Percentiles rank a stretch among this genome's conserved stretches.
Conservation (phyloP, 1,140 invertebrate genomes). For the Caenorhabditis inopinata region DNA sequence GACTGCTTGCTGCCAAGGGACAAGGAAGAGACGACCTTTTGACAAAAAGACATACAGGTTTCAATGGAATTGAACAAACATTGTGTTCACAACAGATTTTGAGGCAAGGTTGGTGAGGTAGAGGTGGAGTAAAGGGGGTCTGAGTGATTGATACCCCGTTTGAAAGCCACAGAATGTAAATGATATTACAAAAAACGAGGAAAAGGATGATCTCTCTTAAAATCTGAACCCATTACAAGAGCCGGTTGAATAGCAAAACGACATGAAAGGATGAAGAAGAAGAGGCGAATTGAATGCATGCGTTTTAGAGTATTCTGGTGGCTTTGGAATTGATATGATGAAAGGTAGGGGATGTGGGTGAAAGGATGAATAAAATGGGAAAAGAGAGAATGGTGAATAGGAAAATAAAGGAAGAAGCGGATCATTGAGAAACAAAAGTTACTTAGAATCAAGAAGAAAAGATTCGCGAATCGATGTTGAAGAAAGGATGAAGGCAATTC, state of each 20-base stretch:
- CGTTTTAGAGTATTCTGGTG: too few species aligned
- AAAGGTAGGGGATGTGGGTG: not conserved
- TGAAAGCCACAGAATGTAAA: too few species aligned
- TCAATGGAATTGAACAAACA: not conserved
- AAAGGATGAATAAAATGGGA: not conserved
- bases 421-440: not conserved
- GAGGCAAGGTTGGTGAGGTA: too few species aligned
- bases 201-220: not conserved
- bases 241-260: not conserved
- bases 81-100: too few species aligned
- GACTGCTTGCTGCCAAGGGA: too few species aligned
- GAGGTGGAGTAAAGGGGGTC: too few species aligned
- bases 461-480: too few species aligned
- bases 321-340: too few species aligned
- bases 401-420: not conserved
- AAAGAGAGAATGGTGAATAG: not conserved
- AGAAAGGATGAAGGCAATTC: too few species aligned
- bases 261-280: not conserved
- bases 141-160: too few species aligned
- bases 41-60: not conserved
- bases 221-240: conserved; percentile 4
- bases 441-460: too few species aligned
- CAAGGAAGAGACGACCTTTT: not conserved
- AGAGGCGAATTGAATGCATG: not conserved
- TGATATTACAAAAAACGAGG: not conserved